These are phyloP conservation scores for Tetragonisca angustula DNA, from an alignment of 2,888 invertebrate species.

Conservation along the genomic window DNA sequence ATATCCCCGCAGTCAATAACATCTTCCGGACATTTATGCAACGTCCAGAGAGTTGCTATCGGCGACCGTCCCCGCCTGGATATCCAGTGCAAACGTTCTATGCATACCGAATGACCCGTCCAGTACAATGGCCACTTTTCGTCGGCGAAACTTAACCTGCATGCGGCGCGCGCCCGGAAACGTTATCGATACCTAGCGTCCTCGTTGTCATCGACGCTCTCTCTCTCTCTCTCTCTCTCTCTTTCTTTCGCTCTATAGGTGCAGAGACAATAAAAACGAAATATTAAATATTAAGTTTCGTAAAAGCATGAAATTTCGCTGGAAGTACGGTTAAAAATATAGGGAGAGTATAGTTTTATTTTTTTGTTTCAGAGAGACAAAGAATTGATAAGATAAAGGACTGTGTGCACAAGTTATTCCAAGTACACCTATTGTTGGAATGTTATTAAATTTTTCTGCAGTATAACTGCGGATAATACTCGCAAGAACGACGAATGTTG, in stretches of 20 bases:
- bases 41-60: slow-evolving; percentile 55
- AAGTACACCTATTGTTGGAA: too few relatives aligned
- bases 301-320: too few relatives aligned
- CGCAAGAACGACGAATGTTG: too few relatives aligned
- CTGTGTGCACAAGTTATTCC: too few relatives aligned
- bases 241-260: too few relatives aligned
- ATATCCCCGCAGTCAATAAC: slow-evolving; percentile 60
- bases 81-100: slow-evolving; percentile 54
- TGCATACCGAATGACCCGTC: slow-evolving; percentile 52
- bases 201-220: slow-evolving; percentile 13
- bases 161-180: slow-evolving; percentile 39
- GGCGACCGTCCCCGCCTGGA: slow-evolving; percentile 11
- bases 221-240: neutral
- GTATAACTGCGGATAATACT: too few relatives aligned
- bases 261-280: neutral
- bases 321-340: too few relatives aligned
- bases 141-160: slow-evolving; percentile 50
- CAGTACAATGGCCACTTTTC: slow-evolving; percentile 56
- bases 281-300: too few relatives aligned
- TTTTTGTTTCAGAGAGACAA: too few relatives aligned
- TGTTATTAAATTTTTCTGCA: too few relatives aligned
- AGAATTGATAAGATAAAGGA: too few relatives aligned
- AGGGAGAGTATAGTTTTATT: too few relatives aligned
- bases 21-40: slow-evolving; percentile 61
- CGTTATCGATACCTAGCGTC: slow-evolving; percentile 46